phyloP scores from a whole-genome alignment of 1,140 invertebrate species.

The Drosophila mauritiana region DNA sequence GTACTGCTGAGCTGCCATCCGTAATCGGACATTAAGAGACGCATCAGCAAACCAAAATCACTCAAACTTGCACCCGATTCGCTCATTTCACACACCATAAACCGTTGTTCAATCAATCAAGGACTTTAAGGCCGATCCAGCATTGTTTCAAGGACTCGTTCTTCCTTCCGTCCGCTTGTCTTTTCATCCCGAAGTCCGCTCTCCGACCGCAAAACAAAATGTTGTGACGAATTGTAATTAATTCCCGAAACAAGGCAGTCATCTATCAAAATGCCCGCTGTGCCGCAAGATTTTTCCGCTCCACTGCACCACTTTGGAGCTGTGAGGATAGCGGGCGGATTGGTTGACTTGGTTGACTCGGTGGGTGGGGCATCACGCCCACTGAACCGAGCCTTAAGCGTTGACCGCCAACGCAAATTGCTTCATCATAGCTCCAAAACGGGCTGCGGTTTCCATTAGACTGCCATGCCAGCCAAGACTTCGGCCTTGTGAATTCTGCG shows the following conservation, averaged over 20 bases:
- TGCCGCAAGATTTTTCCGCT: constrained; percentile 78
- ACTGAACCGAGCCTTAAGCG: constrained; percentile 60
- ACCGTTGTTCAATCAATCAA: constrained; percentile 79
- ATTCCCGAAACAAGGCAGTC: constrained; percentile 83
- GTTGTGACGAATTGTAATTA: constrained; percentile 84
- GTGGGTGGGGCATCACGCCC: constrained; percentile 36
- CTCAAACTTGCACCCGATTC: constrained; percentile 77
- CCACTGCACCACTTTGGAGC: constrained; percentile 44
- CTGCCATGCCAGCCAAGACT: constrained; percentile 25
- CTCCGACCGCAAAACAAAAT: constrained; percentile 78
- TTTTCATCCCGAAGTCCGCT: constrained; percentile 28
- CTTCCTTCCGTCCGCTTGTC: constrained; percentile 13
- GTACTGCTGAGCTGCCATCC: neutral
- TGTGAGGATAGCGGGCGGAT: constrained; percentile 21
- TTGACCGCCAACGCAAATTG: constrained; percentile 66
- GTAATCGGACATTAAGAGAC: constrained; percentile 55
- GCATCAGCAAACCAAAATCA: constrained; percentile 60
- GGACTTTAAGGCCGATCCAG: constrained; percentile 47
- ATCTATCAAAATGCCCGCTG: constrained; percentile 80
- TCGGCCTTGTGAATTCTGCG: constrained; percentile 11
- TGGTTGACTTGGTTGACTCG: neutral
- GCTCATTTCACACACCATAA: constrained; percentile 80
- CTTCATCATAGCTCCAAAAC: constrained; percentile 79
- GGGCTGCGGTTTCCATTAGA: constrained; percentile 79
- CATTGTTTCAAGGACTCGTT: constrained; percentile 61